Percentiles rank a stretch among this genome's conserved stretches.
phyloP scores from a whole-genome alignment of 2,888 invertebrate genomes.

The Amphimallon solstitiale region DNA sequence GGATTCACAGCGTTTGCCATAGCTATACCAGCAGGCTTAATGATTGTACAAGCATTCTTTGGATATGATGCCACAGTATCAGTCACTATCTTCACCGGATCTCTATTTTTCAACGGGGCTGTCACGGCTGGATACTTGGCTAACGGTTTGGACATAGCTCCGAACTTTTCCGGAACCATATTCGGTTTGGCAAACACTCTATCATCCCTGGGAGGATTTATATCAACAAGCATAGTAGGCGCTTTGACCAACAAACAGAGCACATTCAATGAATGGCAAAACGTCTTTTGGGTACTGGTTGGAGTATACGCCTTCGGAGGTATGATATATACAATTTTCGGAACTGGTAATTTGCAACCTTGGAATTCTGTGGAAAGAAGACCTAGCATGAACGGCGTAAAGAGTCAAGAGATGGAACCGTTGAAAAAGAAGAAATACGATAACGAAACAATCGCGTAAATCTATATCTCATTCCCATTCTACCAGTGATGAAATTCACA shows the following conservation, averaged over 20 bases:
- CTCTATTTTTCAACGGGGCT: constrained; percentile 85
- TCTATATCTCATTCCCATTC: neutral
- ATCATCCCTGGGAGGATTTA: constrained; percentile 83
- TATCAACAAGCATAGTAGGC: constrained; percentile 85
- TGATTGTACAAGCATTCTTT: constrained; percentile 78
- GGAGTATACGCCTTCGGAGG: constrained; percentile 77
- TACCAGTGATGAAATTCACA: constrained; percentile 7
- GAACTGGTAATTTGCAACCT: constrained; percentile 73
- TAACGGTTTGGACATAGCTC: constrained; percentile 88
- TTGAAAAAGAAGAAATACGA: constrained; percentile 48
- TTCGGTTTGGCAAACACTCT: constrained; percentile 90
- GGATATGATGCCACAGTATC: constrained; percentile 78
- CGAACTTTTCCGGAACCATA: constrained; percentile 89
- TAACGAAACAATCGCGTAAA: constrained; percentile 32
- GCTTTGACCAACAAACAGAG: constrained; percentile 77
- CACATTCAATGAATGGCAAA: constrained; percentile 81
- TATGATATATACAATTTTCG: constrained; percentile 70
- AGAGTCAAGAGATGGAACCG: constrained; percentile 58
- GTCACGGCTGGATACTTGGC: constrained; percentile 88
- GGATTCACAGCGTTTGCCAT: constrained; percentile 74
- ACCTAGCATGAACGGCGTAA: constrained; percentile 44
- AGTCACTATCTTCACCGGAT: constrained; percentile 80
- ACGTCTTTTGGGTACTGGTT: constrained; percentile 83
- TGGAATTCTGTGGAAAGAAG: constrained; percentile 63
- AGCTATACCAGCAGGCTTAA: constrained; percentile 73